phyloP scores from a whole-genome alignment of 2,888 invertebrate species.

The Ametastegia equiseti region DNA sequence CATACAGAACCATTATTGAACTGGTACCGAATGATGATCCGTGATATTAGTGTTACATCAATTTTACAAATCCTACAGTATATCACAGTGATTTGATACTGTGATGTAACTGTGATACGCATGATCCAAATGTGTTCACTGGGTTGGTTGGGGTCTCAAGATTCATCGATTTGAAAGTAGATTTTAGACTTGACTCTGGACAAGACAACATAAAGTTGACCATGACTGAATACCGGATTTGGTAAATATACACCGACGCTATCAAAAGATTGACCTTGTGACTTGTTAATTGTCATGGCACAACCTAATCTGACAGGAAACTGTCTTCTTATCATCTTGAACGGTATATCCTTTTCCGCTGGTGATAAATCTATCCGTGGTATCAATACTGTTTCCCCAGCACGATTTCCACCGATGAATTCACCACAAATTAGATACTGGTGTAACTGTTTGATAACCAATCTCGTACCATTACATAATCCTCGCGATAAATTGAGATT shows the following conservation, averaged over 20 bases:
- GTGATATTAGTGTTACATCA: too few species aligned
- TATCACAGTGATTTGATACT: too few species aligned
- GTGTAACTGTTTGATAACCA: not conserved
- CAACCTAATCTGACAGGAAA: not conserved
- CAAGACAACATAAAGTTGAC: conserved; percentile 2
- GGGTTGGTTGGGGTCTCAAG: too few species aligned
- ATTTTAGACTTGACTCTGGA: conserved; percentile 1
- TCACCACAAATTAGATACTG: not conserved
- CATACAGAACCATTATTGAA: too few species aligned
- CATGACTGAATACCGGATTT: conserved; percentile 3
- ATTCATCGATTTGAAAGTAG: too few species aligned
- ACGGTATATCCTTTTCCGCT: not conserved
- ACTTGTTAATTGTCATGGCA: not conserved
- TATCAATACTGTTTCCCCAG: not conserved
- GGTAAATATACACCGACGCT: not conserved
- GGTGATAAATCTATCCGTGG: not conserved
- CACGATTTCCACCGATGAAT: not conserved
- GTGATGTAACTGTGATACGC: too few species aligned
- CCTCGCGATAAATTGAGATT: conserved; percentile 54
- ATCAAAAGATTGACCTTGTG: not conserved
- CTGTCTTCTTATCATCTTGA: not conserved
- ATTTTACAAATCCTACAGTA: too few species aligned
- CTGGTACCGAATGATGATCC: too few species aligned
- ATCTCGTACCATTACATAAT: conserved; percentile 57
- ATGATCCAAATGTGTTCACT: too few species aligned